phyloP scores from a whole-genome alignment of 2,113 vertebrate genomes.

The Paramormyrops kingsleyae region DNA sequence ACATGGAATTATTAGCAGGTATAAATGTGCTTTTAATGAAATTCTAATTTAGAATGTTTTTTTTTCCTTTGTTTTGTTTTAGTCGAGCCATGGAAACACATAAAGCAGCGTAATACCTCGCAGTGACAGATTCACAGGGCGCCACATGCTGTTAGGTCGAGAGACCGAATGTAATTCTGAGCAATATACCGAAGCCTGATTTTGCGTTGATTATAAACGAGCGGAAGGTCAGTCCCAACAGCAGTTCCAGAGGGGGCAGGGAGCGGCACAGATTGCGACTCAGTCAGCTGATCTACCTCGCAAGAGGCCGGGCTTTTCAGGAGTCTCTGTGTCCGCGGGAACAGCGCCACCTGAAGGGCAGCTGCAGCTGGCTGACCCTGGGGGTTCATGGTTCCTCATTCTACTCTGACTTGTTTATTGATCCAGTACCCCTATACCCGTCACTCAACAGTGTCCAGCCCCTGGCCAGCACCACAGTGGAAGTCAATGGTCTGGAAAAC shows the following conservation, averaged over 20 bases:
- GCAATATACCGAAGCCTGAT: background rate
- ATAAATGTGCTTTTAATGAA: background rate
- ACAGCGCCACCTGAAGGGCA: background rate
- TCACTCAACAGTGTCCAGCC: conserved; percentile 3
- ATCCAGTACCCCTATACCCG: background rate
- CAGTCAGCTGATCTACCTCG: background rate
- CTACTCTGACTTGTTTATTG: background rate
- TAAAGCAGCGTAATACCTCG: background rate
- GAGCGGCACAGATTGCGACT: background rate
- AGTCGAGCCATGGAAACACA: background rate
- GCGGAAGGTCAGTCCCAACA: background rate
- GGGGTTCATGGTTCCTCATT: background rate
- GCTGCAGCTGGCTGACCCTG: background rate
- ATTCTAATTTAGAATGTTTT: background rate
- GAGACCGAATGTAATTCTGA: background rate
- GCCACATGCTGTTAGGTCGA: background rate
- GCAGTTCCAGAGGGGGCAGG: background rate
- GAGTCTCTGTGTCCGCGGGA: background rate
- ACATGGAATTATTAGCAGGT: background rate
- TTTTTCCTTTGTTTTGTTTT: conserved; percentile 6
- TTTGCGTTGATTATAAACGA: background rate
- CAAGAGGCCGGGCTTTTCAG: background rate
- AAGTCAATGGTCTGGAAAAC: conserved; percentile 8
- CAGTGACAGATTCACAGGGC: background rate
- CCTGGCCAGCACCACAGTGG: background rate